phyloP scores from a whole-genome alignment of 2,797 vertebrate genomes.

The Clarias laeviceps region DNA sequence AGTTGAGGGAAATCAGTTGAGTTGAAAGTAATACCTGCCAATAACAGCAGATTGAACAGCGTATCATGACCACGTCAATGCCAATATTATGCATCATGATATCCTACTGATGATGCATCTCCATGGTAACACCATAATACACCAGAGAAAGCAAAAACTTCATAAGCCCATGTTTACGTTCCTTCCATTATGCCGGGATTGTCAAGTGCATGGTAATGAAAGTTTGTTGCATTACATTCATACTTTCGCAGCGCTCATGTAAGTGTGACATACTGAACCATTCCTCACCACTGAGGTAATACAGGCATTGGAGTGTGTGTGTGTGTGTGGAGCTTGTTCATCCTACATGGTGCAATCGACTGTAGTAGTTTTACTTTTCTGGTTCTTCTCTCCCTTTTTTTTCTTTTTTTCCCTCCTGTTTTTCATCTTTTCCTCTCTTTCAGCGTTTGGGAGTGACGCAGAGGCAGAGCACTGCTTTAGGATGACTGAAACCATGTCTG shows the following conservation, averaged over 20 bases:
- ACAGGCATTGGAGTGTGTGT: conserved; percentile 31
- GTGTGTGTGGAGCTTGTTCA: conserved; percentile 25
- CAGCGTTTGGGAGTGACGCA: conserved; percentile 88
- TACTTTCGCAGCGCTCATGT: conserved; percentile 34
- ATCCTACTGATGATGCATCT: not conserved
- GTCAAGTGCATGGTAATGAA: conserved; percentile 45
- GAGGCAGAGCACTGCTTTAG: conserved; percentile 86
- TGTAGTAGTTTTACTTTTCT: not conserved
- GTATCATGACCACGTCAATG: not conserved
- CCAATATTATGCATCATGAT: not conserved
- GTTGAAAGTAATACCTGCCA: not conserved
- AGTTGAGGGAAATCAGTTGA: not conserved
- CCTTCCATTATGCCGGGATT: conserved; percentile 11
- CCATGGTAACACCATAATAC: no score
- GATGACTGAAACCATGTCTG: conserved; percentile 76
- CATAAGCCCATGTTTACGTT: conserved; percentile 8
- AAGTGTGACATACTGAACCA: conserved; percentile 63
- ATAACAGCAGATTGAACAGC: not conserved
- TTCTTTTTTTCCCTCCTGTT: no score
- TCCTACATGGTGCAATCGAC: not conserved
- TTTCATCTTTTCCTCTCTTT: not conserved
- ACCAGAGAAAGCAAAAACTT: not conserved
- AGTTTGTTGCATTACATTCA: conserved; percentile 13
- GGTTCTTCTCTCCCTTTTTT: not conserved
- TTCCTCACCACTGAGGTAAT: conserved; percentile 68